Evolutionary conservation across 2,888 invertebrate species (phyloP).

Genomic region (Drosophila infuscata): DNA sequence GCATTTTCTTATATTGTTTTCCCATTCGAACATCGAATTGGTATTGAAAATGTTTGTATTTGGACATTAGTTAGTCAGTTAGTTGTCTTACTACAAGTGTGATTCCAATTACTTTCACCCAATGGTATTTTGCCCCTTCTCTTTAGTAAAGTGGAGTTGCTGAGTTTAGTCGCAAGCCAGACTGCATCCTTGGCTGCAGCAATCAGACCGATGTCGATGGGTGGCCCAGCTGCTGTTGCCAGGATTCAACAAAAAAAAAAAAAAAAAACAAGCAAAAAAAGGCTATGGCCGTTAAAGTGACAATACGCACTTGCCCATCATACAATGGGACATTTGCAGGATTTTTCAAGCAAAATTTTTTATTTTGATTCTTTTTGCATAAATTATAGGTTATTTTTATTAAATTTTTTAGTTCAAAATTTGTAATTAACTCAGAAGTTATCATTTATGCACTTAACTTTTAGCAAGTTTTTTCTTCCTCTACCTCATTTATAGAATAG

Average conservation of each 20-base stretch:
- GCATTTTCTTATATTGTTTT: background rate
- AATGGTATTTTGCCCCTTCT: conserved; percentile 25
- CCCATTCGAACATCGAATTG: background rate
- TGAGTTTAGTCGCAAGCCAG: conserved; percentile 35
- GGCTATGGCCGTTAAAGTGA: conserved; percentile 49
- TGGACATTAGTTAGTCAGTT: background rate
- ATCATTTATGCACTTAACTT: background rate
- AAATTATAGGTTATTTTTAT: background rate
- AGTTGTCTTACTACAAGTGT: conserved; percentile 13
- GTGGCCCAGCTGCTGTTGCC: conserved; percentile 61
- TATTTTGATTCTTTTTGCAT: background rate
- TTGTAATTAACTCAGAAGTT: background rate
- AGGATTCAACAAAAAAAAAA: conserved; percentile 37
- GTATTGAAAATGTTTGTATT: background rate
- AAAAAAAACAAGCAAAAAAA: conserved; percentile 17
- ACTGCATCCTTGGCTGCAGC: conserved; percentile 44
- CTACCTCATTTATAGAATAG: background rate
- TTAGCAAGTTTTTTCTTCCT: background rate
- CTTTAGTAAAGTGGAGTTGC: conserved; percentile 30
- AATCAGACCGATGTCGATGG: conserved; percentile 52
- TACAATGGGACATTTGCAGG: conserved; percentile 22
- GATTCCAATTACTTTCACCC: conserved; percentile 46
- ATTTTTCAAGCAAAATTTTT: background rate
- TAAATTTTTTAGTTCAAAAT: background rate
- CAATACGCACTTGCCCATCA: conserved; percentile 46